Base-by-base conservation (phyloP, 64 coral and sea anemone species). In the Stichodactyla mertensii region DNA sequence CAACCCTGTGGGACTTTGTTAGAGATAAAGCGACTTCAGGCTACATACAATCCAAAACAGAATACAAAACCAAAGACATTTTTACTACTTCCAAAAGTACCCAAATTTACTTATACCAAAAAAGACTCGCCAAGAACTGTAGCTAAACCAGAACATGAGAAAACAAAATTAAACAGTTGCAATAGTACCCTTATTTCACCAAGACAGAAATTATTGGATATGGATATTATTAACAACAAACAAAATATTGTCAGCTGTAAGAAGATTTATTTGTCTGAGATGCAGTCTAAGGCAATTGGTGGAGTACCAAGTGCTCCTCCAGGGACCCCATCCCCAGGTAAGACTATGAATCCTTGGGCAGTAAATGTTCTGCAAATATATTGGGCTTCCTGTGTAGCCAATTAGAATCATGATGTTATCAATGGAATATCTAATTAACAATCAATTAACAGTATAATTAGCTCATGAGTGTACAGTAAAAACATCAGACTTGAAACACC, bases 271-370 rank as follows among this genome's bases (percentile, higher is more conserved):
- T 81, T 97, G 45, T 97, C 94, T 61, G 86, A 89, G 51, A 83
- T 89, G 54, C 94, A 97, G 55, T 97, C 94, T 16, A 86, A 84
- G 78, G 87, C 92, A 88, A 89, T 97, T 13, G 60, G 86, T 89
- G 94, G 94, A 71, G 79, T 84, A 54, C 94, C 94, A 51, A 83
- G 85, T 80, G 94, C 88, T 31, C 94, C 94, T 10, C 94, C 94
- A 1, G 57, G 87, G 5, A 97, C 94, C 52, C 94, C 94, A 74
- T 88, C 78, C n/a, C 55, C 60, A 64, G 93, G 93, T 92, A 89
- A 51, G 80, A 74, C 24, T 27, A 74, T 23, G 8, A 58, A 9
- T 58, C 8, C 56, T 2, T 58, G 14, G 8, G 1, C 9, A 58
- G 7, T 57, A 13, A 3, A 45, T 45, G 36, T 45, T 45, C 36